These are phyloP conservation scores for Poecilia velifera DNA, from an alignment of 2,797 vertebrate genomes.

Conservation along the genomic window DNA sequence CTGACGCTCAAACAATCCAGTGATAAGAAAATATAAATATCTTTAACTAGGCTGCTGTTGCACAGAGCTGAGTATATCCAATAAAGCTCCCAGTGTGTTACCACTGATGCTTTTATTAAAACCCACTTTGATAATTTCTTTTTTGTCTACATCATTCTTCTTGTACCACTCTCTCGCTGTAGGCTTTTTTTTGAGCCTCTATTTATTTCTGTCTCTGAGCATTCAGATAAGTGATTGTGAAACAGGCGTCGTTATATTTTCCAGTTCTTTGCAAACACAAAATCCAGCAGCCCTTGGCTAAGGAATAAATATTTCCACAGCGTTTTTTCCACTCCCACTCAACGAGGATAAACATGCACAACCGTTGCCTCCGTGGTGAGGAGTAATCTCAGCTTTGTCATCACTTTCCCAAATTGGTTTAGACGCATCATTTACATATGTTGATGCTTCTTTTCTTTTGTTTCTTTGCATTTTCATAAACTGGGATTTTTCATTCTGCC, in stretches of 20 bases:
- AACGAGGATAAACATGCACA: constrained; percentile 17
- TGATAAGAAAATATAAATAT: constrained; percentile 11
- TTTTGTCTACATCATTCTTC: constrained; percentile 12
- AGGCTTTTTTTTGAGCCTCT: background rate
- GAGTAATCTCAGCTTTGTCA: constrained; percentile 27
- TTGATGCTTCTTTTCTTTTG: background rate
- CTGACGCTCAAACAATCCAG: background rate
- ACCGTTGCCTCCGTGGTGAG: constrained; percentile 23
- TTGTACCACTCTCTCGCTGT: constrained; percentile 11
- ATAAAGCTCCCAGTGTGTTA: constrained; percentile 22
- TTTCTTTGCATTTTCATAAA: constrained; percentile 18
- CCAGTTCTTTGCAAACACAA: constrained; percentile 40
- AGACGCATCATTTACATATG: constrained; percentile 17
- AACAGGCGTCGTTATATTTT: constrained; percentile 44
- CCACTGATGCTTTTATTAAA: constrained; percentile 17
- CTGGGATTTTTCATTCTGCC: background rate
- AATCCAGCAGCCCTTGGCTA: constrained; percentile 39
- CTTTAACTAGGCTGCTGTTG: constrained; percentile 12
- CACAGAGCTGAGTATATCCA: constrained; percentile 17
- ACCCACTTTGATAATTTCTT: constrained; percentile 16
- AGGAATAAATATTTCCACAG: constrained; percentile 49
- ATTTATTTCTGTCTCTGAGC: constrained; percentile 29
- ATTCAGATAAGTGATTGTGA: constrained; percentile 46
- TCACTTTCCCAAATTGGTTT: constrained; percentile 28
- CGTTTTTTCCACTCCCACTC: constrained; percentile 22